Conservation (phyloP, 2,797 vertebrate species). For the Sarcoramphus papa region DNA sequence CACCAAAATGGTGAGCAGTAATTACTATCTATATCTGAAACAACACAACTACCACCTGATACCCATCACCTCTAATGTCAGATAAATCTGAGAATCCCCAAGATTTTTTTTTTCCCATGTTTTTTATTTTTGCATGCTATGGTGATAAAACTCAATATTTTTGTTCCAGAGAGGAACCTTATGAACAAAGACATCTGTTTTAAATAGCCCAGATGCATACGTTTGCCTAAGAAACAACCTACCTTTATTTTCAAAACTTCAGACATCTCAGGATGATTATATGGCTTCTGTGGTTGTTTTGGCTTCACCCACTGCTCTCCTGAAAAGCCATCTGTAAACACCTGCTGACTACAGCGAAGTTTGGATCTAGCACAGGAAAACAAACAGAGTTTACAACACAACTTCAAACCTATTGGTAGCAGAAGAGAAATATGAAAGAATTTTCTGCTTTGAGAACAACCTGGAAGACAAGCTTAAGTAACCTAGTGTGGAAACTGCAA, state of each 20-base stretch:
- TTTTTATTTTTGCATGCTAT: background rate
- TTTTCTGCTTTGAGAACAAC: background rate
- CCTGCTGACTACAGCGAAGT: constrained; percentile 75
- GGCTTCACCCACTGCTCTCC: constrained; percentile 79
- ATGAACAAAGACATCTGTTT: background rate
- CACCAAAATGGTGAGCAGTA: background rate
- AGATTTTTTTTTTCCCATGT: background rate
- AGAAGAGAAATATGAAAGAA: background rate
- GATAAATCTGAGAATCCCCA: background rate
- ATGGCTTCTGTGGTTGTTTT: constrained; percentile 79
- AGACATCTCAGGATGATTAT: constrained; percentile 75
- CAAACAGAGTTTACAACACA: background rate
- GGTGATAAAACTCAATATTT: background rate
- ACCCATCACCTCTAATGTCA: background rate
- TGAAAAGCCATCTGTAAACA: constrained; percentile 72
- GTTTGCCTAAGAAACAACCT: background rate
- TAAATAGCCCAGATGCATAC: background rate
- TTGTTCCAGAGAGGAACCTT: background rate
- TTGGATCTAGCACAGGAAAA: constrained; percentile 72
- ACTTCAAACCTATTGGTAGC: background rate
- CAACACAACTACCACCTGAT: background rate
- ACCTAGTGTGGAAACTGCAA: background rate
- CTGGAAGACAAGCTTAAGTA: background rate
- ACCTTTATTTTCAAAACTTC: constrained; percentile 81
- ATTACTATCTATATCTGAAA: background rate